Evolutionary conservation across 2,888 invertebrate species (phyloP).

Genomic region (Capitulum mitella): DNA sequence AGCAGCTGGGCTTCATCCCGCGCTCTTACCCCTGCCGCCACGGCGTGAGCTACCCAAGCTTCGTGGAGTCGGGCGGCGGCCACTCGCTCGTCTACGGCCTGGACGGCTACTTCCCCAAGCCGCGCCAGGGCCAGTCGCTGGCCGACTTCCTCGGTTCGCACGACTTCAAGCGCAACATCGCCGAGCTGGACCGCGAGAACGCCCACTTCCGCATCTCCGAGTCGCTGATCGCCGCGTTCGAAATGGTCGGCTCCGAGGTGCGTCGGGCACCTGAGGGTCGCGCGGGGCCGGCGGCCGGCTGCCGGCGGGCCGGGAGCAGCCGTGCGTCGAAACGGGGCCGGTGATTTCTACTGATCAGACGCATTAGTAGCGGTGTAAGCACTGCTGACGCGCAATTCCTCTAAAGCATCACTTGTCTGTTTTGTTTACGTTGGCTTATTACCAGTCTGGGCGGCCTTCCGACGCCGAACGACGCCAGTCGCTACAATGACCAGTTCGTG

Average conservation of each 20-base stretch:
- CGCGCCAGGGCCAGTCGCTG: slow-evolving; percentile 35
- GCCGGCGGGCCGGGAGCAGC: no score
- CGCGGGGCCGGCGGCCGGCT: no score
- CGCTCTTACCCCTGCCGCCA: neutral
- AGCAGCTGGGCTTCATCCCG: slow-evolving; percentile 16
- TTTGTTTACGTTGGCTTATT: no score
- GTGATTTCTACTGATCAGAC: no score
- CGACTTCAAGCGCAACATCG: slow-evolving; percentile 61
- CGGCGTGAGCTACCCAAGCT: neutral
- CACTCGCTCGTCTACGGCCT: slow-evolving; percentile 18
- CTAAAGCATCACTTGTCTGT: no score
- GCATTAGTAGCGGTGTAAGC: no score
- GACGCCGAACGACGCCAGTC: no score
- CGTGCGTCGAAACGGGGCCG: no score
- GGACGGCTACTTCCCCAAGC: slow-evolving; percentile 35
- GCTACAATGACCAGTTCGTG: no score
- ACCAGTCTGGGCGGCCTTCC: no score
- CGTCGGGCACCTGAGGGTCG: no score
- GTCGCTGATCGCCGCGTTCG: slow-evolving; percentile 66
- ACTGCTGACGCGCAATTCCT: no score
- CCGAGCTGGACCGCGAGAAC: slow-evolving; percentile 73
- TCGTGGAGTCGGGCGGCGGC: slow-evolving; percentile 21
- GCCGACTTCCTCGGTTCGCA: slow-evolving; percentile 33
- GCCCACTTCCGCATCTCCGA: slow-evolving; percentile 78
- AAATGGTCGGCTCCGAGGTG: slow-evolving; percentile 28